These are phyloP conservation scores for Athripsodes cinereus DNA, from an alignment of 2,888 invertebrate genomes.

Conservation along the genomic window DNA sequence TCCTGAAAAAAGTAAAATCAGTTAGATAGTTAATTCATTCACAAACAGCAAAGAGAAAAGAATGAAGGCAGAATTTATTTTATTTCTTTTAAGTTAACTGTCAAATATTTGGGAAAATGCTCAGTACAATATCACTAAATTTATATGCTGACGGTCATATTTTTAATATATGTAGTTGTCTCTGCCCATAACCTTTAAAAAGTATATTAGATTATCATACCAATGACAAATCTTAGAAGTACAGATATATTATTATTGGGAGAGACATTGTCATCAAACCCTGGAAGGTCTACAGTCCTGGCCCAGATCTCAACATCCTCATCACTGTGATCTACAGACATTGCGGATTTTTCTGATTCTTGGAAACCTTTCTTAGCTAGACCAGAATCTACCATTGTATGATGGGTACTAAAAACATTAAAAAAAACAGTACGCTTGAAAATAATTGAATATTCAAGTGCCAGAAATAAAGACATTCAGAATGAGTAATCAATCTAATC, in stretches of 20 bases:
- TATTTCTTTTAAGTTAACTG: too few relatives aligned
- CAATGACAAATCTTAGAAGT: slow-evolving; percentile 64
- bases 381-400: slow-evolving; percentile 37
- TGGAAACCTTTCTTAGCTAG: slow-evolving; percentile 39
- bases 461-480: too few relatives aligned
- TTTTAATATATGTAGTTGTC: too few relatives aligned
- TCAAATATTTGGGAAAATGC: too few relatives aligned
- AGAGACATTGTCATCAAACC: slow-evolving; percentile 78
- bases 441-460: too few relatives aligned
- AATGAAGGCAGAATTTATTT: too few relatives aligned
- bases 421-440: not conserved
- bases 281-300: slow-evolving; percentile 68
- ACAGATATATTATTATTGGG: slow-evolving; percentile 68
- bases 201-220: slow-evolving; percentile 32
- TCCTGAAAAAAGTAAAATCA: slow-evolving; percentile 42
- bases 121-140: too few relatives aligned
- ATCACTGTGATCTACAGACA: slow-evolving; percentile 62
- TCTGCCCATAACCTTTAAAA: too few relatives aligned
- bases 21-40: too few relatives aligned
- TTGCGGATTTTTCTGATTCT: slow-evolving; percentile 43
- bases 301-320: slow-evolving; percentile 71
- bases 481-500: too few relatives aligned
- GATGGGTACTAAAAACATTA: slow-evolving; percentile 33
- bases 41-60: too few relatives aligned
- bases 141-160: too few relatives aligned